Conservation (phyloP, 2,113 vertebrate genomes). For the Galbula dea region DNA sequence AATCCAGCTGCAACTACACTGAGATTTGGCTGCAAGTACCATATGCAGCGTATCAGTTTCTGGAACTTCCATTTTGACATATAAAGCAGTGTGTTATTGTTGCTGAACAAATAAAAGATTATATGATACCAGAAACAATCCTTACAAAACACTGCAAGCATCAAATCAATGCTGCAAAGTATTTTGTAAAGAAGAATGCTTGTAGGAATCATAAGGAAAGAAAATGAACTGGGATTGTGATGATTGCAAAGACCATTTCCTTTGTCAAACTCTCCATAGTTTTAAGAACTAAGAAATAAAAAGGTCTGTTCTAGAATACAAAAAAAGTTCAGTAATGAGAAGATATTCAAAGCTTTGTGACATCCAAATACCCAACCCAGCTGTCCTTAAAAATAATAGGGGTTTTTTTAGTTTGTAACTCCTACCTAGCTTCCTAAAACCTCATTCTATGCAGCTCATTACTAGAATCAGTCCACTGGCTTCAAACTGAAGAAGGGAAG, state of each 20-base stretch:
- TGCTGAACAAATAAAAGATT: conserved; percentile 26
- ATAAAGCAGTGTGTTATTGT: background rate
- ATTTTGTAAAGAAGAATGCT: background rate
- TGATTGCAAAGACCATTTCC: background rate
- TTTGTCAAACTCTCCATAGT: background rate
- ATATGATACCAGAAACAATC: background rate
- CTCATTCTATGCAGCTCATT: background rate
- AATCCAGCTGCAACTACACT: conserved; percentile 3
- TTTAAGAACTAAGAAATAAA: background rate
- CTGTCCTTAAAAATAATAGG: background rate
- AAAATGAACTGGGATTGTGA: background rate
- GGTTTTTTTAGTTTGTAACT: background rate
- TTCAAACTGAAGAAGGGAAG: too few species aligned
- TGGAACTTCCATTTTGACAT: conserved; percentile 18
- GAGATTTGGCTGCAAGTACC: background rate
- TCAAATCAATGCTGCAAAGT: background rate
- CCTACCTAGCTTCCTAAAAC: background rate
- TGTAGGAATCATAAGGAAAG: background rate
- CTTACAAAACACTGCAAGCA: background rate
- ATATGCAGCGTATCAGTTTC: background rate
- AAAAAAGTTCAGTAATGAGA: background rate
- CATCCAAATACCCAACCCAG: background rate
- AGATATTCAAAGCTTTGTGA: background rate
- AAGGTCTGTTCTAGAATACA: background rate
- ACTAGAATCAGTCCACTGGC: background rate